Evolutionary conservation across 2,113 vertebrate species (phyloP).

Genomic region (Athene noctua): DNA sequence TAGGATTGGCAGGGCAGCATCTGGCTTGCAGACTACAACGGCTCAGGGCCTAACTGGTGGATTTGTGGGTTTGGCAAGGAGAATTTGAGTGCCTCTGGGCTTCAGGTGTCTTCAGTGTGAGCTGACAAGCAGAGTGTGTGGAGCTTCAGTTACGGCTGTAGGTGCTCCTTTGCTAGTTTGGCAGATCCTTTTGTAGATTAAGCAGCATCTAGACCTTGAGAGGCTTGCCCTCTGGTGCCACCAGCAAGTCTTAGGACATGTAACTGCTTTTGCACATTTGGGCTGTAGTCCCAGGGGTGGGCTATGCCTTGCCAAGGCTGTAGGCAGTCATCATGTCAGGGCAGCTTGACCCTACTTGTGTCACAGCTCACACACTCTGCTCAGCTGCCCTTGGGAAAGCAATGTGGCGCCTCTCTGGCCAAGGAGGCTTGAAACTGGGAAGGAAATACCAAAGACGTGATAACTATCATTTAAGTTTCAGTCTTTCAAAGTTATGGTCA

Average conservation of each 20-base stretch:
- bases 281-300: accelerated
- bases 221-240: neutral
- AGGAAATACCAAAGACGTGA: neutral
- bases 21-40: neutral
- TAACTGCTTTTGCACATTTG: neutral
- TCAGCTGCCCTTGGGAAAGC: neutral
- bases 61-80: neutral
- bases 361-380: neutral
- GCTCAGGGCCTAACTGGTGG: accelerated
- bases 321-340: neutral
- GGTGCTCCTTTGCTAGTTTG: neutral
- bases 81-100: neutral
- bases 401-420: accelerated
- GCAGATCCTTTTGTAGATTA: neutral
- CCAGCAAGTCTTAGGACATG: neutral
- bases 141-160: neutral
- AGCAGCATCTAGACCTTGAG: neutral
- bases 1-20: neutral
- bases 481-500: neutral
- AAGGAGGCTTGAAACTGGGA: neutral
- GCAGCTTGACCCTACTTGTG: accelerated
- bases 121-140: neutral
- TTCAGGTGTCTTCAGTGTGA: neutral
- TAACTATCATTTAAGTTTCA: neutral
- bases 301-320: neutral